Conservation (phyloP, 2,113 vertebrate species). For the Tupaia chinensis region DNA sequence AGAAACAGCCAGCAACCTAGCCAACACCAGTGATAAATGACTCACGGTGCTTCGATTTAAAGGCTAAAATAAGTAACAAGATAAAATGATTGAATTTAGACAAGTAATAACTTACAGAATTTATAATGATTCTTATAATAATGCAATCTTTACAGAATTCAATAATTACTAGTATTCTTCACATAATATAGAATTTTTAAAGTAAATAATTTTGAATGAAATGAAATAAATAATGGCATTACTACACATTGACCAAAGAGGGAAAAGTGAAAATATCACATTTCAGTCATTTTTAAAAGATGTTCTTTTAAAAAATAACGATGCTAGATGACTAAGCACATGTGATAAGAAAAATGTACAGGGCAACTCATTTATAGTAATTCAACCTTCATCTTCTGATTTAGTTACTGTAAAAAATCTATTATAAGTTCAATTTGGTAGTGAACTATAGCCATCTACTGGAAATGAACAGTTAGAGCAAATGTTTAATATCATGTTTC, state of each 20-base stretch:
- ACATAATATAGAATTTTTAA: conserved; percentile 72
- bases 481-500: conserved; percentile 83
- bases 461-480: conserved; percentile 89
- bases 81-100: conserved; percentile 48
- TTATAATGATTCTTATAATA: conserved; percentile 48
- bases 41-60: conserved; percentile 72
- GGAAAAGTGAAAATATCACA: conserved; percentile 68
- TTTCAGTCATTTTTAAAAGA: conserved; percentile 78
- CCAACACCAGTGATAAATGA: conserved; percentile 68
- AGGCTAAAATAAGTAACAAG: conserved; percentile 70
- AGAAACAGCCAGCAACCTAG: conserved; percentile 72
- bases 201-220: conserved; percentile 70
- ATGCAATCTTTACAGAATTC: conserved; percentile 51
- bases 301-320: conserved; percentile 79
- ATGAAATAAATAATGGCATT: conserved; percentile 6
- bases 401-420: conserved; percentile 90
- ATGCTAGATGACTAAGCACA: conserved; percentile 87
- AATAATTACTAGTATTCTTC: conserved; percentile 40
- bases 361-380: conserved; percentile 90
- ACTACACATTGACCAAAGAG: conserved; percentile 60
- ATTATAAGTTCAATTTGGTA: conserved; percentile 87
- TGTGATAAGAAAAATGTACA: conserved; percentile 89
- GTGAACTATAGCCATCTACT: conserved; percentile 93
- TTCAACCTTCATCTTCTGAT: conserved; percentile 90
- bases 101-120: conserved; percentile 59